phyloP scores from a whole-genome alignment of 2,797 vertebrate genomes.

The Myiothlypis chrysogaster region DNA sequence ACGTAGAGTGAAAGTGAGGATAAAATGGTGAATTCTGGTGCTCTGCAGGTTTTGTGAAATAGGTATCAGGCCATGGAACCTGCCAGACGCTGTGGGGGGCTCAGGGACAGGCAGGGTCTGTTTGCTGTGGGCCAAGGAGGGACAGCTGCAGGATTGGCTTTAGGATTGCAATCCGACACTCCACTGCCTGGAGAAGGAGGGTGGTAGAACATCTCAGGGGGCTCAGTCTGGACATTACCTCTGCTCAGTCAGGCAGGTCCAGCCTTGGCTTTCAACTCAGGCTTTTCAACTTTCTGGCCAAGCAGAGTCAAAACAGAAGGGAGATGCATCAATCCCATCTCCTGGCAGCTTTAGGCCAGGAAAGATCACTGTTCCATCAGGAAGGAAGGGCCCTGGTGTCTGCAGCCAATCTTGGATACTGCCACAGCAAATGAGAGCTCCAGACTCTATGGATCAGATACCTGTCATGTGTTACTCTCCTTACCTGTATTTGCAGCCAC shows the following conservation, averaged over 20 bases:
- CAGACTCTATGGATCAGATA: neutral
- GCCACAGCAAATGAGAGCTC: neutral
- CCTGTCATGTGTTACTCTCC: neutral
- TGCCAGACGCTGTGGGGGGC: neutral
- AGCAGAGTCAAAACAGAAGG: neutral
- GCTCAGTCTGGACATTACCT: neutral
- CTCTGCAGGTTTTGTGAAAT: constrained; percentile 2
- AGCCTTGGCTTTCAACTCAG: neutral
- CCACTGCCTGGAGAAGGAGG: neutral
- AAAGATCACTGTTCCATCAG: neutral
- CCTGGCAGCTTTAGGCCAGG: neutral
- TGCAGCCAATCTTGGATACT: neutral
- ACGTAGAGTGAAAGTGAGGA: neutral
- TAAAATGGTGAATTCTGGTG: neutral
- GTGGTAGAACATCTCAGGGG: neutral
- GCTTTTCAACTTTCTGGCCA: neutral
- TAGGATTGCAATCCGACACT: neutral
- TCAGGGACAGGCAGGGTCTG: neutral
- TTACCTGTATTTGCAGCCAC: neutral
- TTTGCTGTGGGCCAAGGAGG: neutral
- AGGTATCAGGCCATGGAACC: neutral
- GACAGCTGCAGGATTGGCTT: neutral
- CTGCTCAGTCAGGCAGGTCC: neutral
- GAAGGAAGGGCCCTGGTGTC: neutral
- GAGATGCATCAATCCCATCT: neutral